These are phyloP conservation scores for Lerema accius DNA, from an alignment of 1,140 invertebrate genomes.

Conservation along the genomic window DNA sequence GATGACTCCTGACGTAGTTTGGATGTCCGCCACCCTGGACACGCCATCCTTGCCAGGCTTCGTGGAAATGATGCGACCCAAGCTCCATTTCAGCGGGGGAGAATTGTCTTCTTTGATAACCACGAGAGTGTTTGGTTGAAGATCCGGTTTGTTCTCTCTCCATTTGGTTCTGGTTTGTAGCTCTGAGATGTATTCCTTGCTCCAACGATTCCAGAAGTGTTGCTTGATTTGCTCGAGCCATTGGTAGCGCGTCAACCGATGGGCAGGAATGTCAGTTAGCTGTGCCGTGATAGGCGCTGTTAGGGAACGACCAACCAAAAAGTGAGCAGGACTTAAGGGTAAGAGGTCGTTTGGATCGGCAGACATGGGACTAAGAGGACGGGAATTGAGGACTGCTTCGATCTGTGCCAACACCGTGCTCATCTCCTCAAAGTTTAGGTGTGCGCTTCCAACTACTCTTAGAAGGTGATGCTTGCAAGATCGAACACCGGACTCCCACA, in stretches of 20 bases:
- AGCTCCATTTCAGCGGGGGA: background rate
- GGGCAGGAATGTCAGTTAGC: background rate
- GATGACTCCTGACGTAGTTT: background rate
- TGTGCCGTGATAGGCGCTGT: background rate
- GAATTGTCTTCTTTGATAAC: background rate
- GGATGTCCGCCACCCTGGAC: conserved; percentile 1
- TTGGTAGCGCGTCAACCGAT: background rate
- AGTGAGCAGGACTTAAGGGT: background rate
- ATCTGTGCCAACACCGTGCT: conserved; percentile 4
- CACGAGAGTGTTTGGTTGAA: background rate
- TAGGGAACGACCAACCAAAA: background rate
- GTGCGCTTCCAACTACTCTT: background rate
- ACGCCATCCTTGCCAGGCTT: conserved; percentile 2
- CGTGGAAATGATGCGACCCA: background rate
- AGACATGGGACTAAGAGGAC: background rate
- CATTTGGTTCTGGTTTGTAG: conserved; percentile 15
- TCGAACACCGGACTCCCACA: background rate
- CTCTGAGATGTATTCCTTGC: conserved; percentile 13
- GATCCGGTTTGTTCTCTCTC: background rate
- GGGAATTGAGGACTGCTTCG: conserved; percentile 1
- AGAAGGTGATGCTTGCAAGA: conserved; percentile 7
- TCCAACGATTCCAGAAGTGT: conserved; percentile 15
- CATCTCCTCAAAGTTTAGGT: background rate
- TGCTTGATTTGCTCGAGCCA: background rate
- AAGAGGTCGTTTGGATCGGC: background rate